Conservation (phyloP, 2,888 invertebrate species). For the Troilus luridus region DNA sequence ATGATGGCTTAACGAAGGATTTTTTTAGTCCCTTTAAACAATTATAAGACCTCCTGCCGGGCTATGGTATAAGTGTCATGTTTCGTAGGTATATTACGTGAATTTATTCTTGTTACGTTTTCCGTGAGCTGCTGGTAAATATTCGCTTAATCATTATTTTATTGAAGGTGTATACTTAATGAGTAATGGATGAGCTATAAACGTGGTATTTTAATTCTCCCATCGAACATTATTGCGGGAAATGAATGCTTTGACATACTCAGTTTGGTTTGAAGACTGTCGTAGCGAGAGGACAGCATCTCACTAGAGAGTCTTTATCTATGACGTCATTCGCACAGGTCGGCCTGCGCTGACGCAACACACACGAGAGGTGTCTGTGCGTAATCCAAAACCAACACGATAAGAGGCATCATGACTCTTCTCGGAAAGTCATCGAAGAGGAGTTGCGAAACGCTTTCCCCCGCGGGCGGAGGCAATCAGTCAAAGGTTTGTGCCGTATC, state of each 20-base stretch:
- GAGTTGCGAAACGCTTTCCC: conserved; percentile 18
- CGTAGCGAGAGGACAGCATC: neutral
- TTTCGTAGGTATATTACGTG: no score
- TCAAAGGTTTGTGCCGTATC: conserved; percentile 31
- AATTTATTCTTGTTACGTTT: no score
- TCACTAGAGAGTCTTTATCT: neutral
- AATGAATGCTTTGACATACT: neutral
- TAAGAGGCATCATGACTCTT: conserved; percentile 30
- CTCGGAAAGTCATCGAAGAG: neutral
- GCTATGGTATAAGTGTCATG: no score
- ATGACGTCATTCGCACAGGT: conserved; percentile 3
- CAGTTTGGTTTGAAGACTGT: neutral
- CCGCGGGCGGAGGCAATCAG: neutral
- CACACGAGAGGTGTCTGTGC: neutral
- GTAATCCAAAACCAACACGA: conserved; percentile 49
- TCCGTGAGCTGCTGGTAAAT: neutral
- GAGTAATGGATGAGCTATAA: neutral
- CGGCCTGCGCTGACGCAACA: conserved; percentile 35
- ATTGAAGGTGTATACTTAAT: neutral
- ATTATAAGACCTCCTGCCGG: no score
- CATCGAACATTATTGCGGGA: neutral
- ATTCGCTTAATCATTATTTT: neutral
- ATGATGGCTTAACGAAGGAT: no score
- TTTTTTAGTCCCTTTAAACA: no score
- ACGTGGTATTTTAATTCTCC: neutral